Evolutionary conservation across 2,113 vertebrate genomes (phyloP), one percentile per base, ranked within the genome.

Genomic region (Cyprinodon variegatus): DNA sequence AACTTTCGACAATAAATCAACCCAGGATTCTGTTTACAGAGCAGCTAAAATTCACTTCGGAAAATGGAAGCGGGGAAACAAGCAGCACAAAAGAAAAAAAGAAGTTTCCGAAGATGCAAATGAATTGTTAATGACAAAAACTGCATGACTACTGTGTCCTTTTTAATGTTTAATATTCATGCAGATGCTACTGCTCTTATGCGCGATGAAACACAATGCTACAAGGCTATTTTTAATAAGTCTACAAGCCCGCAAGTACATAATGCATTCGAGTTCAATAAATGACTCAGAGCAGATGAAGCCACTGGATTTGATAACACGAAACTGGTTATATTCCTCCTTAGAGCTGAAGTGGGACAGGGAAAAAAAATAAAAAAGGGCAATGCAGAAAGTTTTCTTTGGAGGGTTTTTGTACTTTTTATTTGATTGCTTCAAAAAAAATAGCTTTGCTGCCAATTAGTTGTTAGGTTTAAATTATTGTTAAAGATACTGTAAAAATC

Each of bases 81-180:
- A 88, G 75, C 78, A 81, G 76, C 45, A 72, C 38, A 9, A 73
- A 85, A 85, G 68, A 67, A 83, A 43, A 29, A 22, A 62, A 67
- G 53, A 88, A 65, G 77, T 85, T 87, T 84, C 46, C 68, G 72
- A 83, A 84, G 66, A 85, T 65, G 73, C 43, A 39, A 79, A 91
- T 94, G 2, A 88, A 94, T 92, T 85, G 90, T 93, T 93, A 66
- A 94, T 89, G 72, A 84, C 74, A 53, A 82, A 86, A 91, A 88
- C 84, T 77, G 68, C 88, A 80, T 83, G 81, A 91, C 81, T 79
- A 72, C 68, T 70, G 78, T 88, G 85, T 91, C 67, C 70, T 61
- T 73, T 86, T 93, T 40, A 94, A 94, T 92, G 77, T 91, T 94
- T 93, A 88, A 94, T 94, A 89, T 68, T 53, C 78, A 92, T 90